These are phyloP conservation scores for Ceryle rudis DNA, from an alignment of 2,797 vertebrate species.

Conservation along the genomic window DNA sequence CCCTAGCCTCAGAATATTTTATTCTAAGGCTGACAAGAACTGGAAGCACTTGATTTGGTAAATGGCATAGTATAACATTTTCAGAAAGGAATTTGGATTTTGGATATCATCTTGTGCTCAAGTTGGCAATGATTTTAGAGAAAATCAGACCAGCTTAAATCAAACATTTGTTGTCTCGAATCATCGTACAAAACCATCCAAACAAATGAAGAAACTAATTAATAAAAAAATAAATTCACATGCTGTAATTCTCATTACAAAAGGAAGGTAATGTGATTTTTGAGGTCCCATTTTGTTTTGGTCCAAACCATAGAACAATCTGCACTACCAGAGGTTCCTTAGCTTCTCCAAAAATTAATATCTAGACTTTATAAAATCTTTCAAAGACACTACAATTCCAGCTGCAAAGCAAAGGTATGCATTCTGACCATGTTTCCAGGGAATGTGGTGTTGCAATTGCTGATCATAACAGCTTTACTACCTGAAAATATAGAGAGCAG, in stretches of 20 bases:
- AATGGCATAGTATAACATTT: not conserved
- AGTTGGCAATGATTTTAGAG: not conserved
- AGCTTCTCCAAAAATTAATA: not conserved
- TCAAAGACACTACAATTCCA: not conserved
- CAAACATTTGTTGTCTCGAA: not conserved
- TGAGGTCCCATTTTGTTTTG: not conserved
- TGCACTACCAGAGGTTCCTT: not conserved
- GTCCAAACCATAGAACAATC: not conserved
- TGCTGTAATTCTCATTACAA: not conserved
- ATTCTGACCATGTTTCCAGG: not conserved
- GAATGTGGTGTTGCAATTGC: not conserved
- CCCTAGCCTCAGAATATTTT: not conserved
- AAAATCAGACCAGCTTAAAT: not conserved
- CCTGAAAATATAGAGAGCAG: not conserved
- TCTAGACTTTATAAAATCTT: not conserved
- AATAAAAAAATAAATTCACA: fast-evolving
- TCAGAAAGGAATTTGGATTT: not conserved
- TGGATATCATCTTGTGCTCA: not conserved
- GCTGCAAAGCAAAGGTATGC: not conserved
- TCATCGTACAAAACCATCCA: not conserved
- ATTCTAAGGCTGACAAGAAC: not conserved
- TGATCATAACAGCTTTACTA: not conserved
- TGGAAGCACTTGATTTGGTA: not conserved
- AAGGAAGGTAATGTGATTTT: not conserved
- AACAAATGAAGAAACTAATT: not conserved